These are phyloP conservation scores for Phragmatobia fuliginosa DNA, from an alignment of 2,888 invertebrate genomes.

Conservation along the genomic window DNA sequence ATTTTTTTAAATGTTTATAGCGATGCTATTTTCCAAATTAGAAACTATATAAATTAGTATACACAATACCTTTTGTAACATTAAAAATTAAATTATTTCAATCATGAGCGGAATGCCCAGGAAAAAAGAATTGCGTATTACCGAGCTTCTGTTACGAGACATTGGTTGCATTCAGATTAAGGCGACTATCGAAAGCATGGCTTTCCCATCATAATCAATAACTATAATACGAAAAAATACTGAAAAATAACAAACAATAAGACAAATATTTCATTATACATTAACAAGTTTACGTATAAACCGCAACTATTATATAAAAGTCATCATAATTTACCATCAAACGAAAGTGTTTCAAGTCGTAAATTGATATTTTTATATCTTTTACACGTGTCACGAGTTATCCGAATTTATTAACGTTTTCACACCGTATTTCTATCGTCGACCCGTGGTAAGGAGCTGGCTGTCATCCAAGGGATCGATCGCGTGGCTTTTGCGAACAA, in stretches of 20 bases:
- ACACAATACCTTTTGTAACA: background rate
- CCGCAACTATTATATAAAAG: conserved; percentile 34
- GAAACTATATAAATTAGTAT: too few species aligned
- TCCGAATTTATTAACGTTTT: conserved; percentile 33
- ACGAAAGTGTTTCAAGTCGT: conserved; percentile 31
- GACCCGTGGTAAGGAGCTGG: conserved; percentile 54
- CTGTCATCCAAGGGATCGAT: conserved; percentile 58
- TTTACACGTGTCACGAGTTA: conserved; percentile 32
- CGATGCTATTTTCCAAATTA: too few species aligned
- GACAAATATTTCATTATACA: conserved; percentile 11
- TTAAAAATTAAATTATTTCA: too few species aligned
- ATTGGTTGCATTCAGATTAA: too few species aligned
- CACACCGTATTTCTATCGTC: conserved; percentile 45
- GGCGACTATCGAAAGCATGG: too few species aligned
- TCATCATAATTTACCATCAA: conserved; percentile 39
- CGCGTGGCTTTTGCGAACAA: conserved; percentile 51
- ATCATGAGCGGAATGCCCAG: too few species aligned
- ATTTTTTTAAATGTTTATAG: too few species aligned
- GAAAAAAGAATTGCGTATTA: background rate
- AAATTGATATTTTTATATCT: conserved; percentile 42
- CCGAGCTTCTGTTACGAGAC: too few species aligned
- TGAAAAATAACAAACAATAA: background rate
- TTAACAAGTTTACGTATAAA: conserved; percentile 39
- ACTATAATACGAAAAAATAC: background rate
- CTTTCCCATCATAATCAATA: background rate